A percentile compares a stretch with the other conserved stretches of the same genome.
Evolutionary conservation across 2,113 vertebrate species (phyloP).

Genomic region (Phodopus roborovskii): DNA sequence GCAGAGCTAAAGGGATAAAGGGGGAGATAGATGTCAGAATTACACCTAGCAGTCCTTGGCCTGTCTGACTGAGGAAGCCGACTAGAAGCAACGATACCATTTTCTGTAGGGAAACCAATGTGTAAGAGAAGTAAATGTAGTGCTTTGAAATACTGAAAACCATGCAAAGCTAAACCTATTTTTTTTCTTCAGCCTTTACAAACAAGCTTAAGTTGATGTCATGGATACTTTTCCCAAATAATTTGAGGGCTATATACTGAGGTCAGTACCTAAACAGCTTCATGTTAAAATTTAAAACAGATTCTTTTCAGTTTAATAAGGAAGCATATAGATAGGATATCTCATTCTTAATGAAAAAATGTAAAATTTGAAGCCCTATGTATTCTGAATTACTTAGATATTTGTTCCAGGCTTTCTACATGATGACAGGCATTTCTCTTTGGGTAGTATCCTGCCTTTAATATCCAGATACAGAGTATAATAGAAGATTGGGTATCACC

Average conservation of each 20-base stretch:
- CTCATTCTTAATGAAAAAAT: background rate
- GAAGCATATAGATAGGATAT: background rate
- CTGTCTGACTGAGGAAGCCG: background rate
- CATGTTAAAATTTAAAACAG: background rate
- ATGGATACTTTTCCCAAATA: background rate
- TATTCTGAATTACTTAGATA: background rate
- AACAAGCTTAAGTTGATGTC: background rate
- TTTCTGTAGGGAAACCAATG: background rate
- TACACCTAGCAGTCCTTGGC: background rate
- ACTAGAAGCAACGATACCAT: background rate
- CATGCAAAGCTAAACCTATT: background rate
- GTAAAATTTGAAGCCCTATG: no score
- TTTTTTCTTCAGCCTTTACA: background rate
- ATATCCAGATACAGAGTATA: background rate
- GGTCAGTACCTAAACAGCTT: background rate
- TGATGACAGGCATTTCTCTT: background rate
- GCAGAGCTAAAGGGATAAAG: background rate
- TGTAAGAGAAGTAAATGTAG: background rate
- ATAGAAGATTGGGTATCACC: background rate
- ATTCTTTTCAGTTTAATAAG: constrained; percentile 2
- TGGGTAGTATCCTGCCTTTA: background rate
- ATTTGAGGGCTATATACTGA: background rate
- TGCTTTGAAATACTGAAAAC: background rate
- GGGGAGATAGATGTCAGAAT: background rate
- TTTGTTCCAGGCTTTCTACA: background rate